Evolutionary conservation across 2,888 invertebrate species (phyloP).

Genomic region (Nebria salina): DNA sequence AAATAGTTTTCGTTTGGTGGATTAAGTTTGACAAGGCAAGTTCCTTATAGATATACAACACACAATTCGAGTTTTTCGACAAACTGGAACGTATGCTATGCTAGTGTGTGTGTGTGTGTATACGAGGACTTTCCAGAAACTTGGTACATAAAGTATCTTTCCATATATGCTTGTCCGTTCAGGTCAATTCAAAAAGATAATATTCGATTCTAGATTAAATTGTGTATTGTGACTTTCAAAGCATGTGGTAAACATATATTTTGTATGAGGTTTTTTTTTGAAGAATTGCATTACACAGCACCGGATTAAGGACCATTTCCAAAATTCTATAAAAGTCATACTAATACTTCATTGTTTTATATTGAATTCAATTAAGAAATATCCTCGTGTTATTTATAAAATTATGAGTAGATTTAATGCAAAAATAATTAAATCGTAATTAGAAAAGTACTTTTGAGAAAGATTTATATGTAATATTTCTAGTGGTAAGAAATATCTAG

Average conservation of each 20-base stretch:
- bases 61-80: background rate
- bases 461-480: background rate
- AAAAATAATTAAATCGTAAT: no score
- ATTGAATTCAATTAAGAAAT: no score
- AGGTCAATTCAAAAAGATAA: conserved; percentile 52
- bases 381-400: no score
- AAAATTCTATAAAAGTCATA: background rate
- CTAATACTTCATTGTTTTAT: background rate
- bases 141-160: conserved; percentile 33
- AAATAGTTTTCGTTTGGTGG: conserved; percentile 35
- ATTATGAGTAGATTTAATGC: no score
- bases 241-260: conserved; percentile 9
- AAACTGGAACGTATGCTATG: background rate
- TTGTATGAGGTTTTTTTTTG: background rate
- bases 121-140: conserved; percentile 10
- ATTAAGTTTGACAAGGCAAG: conserved; percentile 37
- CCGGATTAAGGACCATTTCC: conserved; percentile 5
- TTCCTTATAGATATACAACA: conserved; percentile 27
- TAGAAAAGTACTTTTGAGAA: no score
- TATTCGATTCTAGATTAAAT: conserved; percentile 53
- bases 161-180: conserved; percentile 18
- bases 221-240: conserved; percentile 46
- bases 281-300: background rate
- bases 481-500: background rate
- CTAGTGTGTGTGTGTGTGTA: background rate